Conservation (phyloP, 2,113 vertebrate genomes). For the Oceanites oceanicus region DNA sequence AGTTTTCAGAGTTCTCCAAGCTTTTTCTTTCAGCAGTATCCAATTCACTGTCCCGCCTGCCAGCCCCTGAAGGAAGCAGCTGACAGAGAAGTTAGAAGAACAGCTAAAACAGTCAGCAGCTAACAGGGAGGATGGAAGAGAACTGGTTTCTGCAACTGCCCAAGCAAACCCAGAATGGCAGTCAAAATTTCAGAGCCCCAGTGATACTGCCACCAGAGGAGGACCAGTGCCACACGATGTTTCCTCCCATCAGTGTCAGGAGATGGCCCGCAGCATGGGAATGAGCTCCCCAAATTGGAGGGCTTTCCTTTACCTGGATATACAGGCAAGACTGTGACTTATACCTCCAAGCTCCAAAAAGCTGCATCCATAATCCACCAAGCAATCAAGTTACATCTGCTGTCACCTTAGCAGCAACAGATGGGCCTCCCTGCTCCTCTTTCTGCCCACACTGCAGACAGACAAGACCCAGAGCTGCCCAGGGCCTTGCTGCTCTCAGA, state of each 20-base stretch:
- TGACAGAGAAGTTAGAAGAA: slow-evolving; percentile 19
- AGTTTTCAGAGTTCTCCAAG: slow-evolving; percentile 7
- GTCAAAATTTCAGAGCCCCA: slow-evolving; percentile 18
- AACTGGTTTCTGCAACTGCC: slow-evolving; percentile 41
- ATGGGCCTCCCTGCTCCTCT: neutral
- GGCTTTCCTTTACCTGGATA: neutral
- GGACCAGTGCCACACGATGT: neutral
- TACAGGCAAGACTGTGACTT: neutral
- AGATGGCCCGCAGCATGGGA: too few relatives aligned
- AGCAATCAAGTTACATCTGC: neutral
- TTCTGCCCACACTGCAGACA: too few relatives aligned
- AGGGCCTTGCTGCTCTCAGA: neutral
- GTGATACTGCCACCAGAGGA: neutral
- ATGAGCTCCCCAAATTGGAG: neutral
- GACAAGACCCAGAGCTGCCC: neutral
- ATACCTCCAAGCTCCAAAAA: neutral
- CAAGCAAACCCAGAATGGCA: slow-evolving; percentile 21
- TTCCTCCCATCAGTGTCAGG: neutral
- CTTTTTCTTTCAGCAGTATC: slow-evolving; percentile 32
- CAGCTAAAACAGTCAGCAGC: neutral
- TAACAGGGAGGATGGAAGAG: neutral
- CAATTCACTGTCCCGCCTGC: neutral
- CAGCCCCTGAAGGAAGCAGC: neutral
- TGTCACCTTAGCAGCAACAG: neutral
- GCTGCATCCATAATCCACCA: neutral